Evolutionary conservation across 2,113 vertebrate genomes (phyloP), one percentile per base, ranked within the genome.

Genomic region (Machaerirhynchus nigripectus): DNA sequence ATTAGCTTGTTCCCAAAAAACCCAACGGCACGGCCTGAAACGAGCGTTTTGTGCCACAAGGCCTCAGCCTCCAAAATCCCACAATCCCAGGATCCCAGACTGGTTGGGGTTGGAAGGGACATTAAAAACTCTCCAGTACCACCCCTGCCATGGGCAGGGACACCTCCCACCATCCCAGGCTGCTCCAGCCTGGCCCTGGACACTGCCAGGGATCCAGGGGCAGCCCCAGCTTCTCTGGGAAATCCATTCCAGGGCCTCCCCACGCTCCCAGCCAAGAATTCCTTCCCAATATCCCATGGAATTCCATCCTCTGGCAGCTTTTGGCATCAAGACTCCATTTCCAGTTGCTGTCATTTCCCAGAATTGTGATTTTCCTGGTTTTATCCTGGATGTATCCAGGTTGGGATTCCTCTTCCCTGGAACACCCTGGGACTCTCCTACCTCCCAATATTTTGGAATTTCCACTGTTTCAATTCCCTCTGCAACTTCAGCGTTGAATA

Each of bases 151-250:
- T 20, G 39, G 39, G 39, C 71, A 47, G 33, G 42, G 73, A 74
- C 17, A n/a, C 33, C 10, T 46, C 3, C 9, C 75, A n/a, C 24
- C 1, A 0, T 6, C 40, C 64, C 65, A 78, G 11, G 17, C 1
- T 13, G 33, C 63, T 46, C 63, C 73, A 61, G 0, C 0, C 47
- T n/a, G 47, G 24, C 30, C 21, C 35, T 40, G 75, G 75, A 0
- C 57, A 42, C 16, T 79, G 0, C 40, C 86, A 37, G 50, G 37
- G 42, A 37, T 39, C 26, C 83, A 75, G 70, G 42, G 3, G 24
- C 60, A 71, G 30, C 49, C 75, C 3, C 50, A 73, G 27, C 42
- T 23, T 0, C 18, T 57, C 76, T 81, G 68, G 68, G 44, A 31
- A 37, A 2, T 31, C 68, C 9, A 4, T 44, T 3, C 64, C 84